A percentile compares a stretch with the other conserved stretches of the same genome.
Evolutionary conservation across 2,797 vertebrate genomes (phyloP).

Genomic region (Hydrocynus forskahlii): DNA sequence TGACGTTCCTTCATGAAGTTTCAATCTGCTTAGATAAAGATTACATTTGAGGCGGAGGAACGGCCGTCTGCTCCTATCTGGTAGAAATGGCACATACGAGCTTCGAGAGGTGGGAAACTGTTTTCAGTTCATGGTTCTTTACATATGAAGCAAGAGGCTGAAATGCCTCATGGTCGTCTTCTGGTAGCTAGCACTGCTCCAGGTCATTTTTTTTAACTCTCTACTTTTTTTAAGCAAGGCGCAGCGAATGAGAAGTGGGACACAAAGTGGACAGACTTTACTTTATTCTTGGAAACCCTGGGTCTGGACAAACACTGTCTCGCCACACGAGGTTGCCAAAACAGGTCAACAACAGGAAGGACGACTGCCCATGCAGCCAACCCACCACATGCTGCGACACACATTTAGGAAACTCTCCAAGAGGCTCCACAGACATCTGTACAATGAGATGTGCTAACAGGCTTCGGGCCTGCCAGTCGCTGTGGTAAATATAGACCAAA

Average conservation of each 20-base stretch:
- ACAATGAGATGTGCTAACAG: slow-evolving; percentile 8
- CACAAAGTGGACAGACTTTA: no score
- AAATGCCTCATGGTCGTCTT: neutral
- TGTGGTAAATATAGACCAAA: slow-evolving; percentile 4
- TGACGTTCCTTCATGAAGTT: slow-evolving; percentile 18
- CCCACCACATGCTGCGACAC: no score
- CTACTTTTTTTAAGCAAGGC: no score
- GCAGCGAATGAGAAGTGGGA: no score
- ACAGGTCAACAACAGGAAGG: neutral
- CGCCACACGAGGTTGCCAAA: no score
- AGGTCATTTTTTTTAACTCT: no score
- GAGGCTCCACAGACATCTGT: neutral
- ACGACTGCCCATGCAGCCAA: no score
- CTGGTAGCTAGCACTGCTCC: no score
- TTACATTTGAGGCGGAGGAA: neutral
- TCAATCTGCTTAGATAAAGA: neutral
- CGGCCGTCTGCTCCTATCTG: neutral
- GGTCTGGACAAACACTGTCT: no score
- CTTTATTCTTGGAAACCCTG: no score
- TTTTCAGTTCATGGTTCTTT: neutral
- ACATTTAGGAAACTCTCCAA: neutral
- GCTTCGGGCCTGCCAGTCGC: neutral
- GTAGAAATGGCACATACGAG: neutral
- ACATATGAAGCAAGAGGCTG: neutral
- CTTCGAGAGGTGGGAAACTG: no score